phyloP scores from a whole-genome alignment of 2,113 vertebrate genomes.

The Cepphus grylle region DNA sequence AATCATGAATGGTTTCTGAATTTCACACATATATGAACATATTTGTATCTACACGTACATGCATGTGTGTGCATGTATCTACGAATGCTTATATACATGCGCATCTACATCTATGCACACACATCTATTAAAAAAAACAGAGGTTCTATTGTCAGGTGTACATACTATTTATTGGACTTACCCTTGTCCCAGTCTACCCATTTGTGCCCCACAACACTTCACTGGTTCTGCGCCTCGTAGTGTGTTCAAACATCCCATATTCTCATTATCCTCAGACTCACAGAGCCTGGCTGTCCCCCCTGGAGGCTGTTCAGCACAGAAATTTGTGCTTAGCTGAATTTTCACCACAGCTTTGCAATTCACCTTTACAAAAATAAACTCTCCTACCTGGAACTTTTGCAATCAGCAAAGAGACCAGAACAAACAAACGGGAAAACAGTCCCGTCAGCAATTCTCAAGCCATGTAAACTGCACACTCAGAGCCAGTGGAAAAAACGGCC shows the following conservation, averaged over 20 bases:
- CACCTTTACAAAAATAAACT: slow-evolving; percentile 70
- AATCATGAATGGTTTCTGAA: neutral
- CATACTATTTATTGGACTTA: fast-evolving
- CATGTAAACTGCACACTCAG: neutral
- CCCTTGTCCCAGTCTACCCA: neutral
- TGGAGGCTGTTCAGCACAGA: slow-evolving; percentile 30
- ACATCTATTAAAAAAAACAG: neutral
- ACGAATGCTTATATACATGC: fast-evolving
- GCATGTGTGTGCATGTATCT: neutral
- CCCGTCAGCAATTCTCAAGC: slow-evolving; percentile 27
- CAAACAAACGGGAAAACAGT: slow-evolving; percentile 54
- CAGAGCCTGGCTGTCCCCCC: neutral
- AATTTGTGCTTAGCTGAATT: slow-evolving; percentile 64
- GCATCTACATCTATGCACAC: neutral
- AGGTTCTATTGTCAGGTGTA: neutral
- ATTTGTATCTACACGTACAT: neutral
- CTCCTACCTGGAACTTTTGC: slow-evolving; percentile 42
- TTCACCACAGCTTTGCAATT: slow-evolving; percentile 58
- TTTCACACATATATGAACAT: neutral
- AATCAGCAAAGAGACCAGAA: slow-evolving; percentile 62
- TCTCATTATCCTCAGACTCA: slow-evolving; percentile 21
- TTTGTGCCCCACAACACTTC: neutral
- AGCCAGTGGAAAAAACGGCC: neutral
- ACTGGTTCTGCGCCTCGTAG: neutral
- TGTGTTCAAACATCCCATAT: neutral